phyloP scores from a whole-genome alignment of 2,888 invertebrate genomes.

The Athripsodes cinereus region DNA sequence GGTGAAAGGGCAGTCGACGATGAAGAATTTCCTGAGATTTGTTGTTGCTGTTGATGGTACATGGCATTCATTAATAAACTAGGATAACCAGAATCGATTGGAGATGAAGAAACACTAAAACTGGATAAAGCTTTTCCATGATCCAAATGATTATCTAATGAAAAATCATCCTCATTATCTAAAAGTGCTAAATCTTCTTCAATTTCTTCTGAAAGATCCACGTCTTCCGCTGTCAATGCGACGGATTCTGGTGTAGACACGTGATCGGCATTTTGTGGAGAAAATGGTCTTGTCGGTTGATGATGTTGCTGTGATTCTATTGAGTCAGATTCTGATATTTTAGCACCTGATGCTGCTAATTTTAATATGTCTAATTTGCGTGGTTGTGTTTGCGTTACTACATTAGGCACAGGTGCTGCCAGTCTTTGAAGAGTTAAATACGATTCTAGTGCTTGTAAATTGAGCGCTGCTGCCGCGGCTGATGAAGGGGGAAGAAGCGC shows the following conservation, averaged over 20 bases:
- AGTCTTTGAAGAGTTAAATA: constrained; percentile 78
- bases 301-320: constrained; percentile 35
- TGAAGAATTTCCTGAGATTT: constrained; percentile 40
- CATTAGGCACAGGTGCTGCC: constrained; percentile 59
- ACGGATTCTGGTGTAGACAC: constrained; percentile 48
- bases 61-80: constrained; percentile 65
- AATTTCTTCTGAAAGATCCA: constrained; percentile 63
- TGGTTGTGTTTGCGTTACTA: constrained; percentile 34
- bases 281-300: constrained; percentile 37
- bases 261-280: constrained; percentile 47
- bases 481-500: constrained; percentile 76
- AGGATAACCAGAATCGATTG: constrained; percentile 62
- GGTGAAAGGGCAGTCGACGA: constrained; percentile 43
- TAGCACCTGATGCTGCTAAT: constrained; percentile 52
- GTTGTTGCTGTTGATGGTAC: constrained; percentile 52
- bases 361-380: constrained; percentile 63
- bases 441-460: constrained; percentile 79
- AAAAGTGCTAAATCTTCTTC: constrained; percentile 69
- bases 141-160: constrained; percentile 52
- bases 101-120: constrained; percentile 46
- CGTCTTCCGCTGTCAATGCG: constrained; percentile 51
- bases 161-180: constrained; percentile 68
- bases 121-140: constrained; percentile 40
- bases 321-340: constrained; percentile 45
- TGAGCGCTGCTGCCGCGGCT: constrained; percentile 77